Evolutionary conservation across 1,140 invertebrate species (phyloP).

Genomic region (Ectropis grisescens): DNA sequence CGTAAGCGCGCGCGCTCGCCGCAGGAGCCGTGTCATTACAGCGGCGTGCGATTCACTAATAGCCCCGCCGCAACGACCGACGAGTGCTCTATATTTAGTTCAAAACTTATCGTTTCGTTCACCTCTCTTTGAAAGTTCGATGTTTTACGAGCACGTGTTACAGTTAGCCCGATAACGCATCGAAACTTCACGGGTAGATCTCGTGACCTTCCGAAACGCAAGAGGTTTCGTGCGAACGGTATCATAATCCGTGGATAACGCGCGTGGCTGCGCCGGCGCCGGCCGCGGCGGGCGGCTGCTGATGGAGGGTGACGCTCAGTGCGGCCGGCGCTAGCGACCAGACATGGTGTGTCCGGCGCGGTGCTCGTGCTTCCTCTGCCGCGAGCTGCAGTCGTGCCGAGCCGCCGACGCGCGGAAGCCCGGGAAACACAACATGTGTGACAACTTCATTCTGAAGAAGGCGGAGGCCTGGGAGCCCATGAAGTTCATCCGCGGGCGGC

Average conservation of each 20-base stretch:
- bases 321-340: slow-evolving; percentile 43
- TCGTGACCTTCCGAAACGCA: neutral
- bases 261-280: slow-evolving; percentile 32
- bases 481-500: slow-evolving; percentile 70
- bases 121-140: slow-evolving; percentile 22
- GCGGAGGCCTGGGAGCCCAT: slow-evolving; percentile 69
- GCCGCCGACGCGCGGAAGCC: slow-evolving; percentile 53
- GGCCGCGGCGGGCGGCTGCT: slow-evolving; percentile 25
- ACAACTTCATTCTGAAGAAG: slow-evolving; percentile 73
- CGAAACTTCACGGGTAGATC: too few species aligned
- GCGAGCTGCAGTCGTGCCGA: slow-evolving; percentile 68
- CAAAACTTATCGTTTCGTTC: slow-evolving; percentile 42
- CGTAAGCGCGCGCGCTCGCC: too few species aligned
- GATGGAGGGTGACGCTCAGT: slow-evolving; percentile 30
- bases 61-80: slow-evolving; percentile 18
- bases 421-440: slow-evolving; percentile 51
- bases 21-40: slow-evolving; percentile 11
- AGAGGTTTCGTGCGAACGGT: slow-evolving; percentile 27
- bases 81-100: slow-evolving; percentile 48
- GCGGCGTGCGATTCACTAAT: slow-evolving; percentile 18
- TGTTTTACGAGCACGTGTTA: slow-evolving; percentile 9
- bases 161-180: slow-evolving; percentile 5
- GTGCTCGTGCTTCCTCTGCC: slow-evolving; percentile 73
- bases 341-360: slow-evolving; percentile 69
- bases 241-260: slow-evolving; percentile 35